Percentiles rank a stretch among this genome's conserved stretches.
phyloP scores from a whole-genome alignment of 2,888 invertebrate genomes.

The Frankliniella intonsa region DNA sequence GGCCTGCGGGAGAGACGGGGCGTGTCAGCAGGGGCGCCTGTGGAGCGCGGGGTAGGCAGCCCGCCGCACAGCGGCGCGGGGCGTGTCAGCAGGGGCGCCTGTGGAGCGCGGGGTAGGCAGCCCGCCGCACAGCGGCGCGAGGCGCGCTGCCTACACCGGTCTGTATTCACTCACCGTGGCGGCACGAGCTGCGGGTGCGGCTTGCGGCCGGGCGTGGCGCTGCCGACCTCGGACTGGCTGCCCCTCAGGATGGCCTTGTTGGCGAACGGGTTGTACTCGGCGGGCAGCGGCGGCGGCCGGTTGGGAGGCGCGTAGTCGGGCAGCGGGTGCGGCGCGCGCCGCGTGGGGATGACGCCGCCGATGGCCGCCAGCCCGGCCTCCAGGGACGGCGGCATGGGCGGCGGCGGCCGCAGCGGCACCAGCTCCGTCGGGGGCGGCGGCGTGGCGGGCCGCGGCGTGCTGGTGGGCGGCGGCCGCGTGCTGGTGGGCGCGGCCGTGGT shows the following conservation, averaged over 20 bases:
- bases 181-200: not conserved
- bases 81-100: not conserved
- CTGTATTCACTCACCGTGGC: not conserved
- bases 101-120: too few relatives aligned
- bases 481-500: conserved; percentile 7
- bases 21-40: not conserved
- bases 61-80: too few relatives aligned
- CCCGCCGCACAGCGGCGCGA: too few relatives aligned
- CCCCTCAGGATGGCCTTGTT: conserved; percentile 21
- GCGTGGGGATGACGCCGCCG: not conserved
- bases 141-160: too few relatives aligned
- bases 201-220: not conserved
- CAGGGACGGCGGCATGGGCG: not conserved
- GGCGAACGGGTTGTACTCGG: conserved; percentile 24
- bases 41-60: too few relatives aligned
- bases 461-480: not conserved
- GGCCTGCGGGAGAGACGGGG: not conserved
- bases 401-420: conserved; percentile 7
- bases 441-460: not conserved
- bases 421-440: conserved; percentile 1
- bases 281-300: conserved; percentile 12
- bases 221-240: conserved; percentile 8
- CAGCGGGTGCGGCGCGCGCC: conserved; percentile 11
- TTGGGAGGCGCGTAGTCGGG: conserved; percentile 18
- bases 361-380: not conserved